phyloP scores from a whole-genome alignment of 2,888 invertebrate genomes.

The Pegoplata infirma region DNA sequence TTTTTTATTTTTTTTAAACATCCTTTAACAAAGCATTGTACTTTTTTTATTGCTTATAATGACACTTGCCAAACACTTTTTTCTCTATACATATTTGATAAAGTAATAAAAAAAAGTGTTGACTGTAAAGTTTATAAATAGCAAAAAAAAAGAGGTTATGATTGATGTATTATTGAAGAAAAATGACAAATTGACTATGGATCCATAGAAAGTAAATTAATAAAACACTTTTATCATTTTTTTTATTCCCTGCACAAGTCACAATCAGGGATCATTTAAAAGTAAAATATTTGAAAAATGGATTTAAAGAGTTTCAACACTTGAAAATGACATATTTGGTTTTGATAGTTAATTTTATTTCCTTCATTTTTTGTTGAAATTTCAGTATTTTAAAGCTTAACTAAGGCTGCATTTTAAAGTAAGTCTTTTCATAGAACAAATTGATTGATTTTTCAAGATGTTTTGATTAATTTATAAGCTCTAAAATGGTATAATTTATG shows the following conservation, averaged over 20 bases:
- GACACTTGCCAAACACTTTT: background rate
- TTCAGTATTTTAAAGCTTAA: too few relatives aligned
- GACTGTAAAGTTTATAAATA: background rate
- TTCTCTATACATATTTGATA: background rate
- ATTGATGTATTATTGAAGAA: conserved; percentile 40
- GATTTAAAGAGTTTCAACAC: background rate
- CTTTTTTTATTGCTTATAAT: too few relatives aligned
- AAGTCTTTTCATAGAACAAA: too few relatives aligned
- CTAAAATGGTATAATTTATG: too few relatives aligned
- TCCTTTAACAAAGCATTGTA: too few relatives aligned
- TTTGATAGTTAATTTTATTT: background rate
- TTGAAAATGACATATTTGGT: background rate
- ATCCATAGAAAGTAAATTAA: conserved; percentile 35
- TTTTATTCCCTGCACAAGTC: background rate
- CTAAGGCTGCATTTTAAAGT: too few relatives aligned
- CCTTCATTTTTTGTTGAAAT: too few relatives aligned
- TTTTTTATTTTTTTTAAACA: too few relatives aligned
- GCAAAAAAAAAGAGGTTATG: conserved; percentile 12
- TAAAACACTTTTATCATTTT: conserved; percentile 4
- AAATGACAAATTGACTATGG: conserved; percentile 56
- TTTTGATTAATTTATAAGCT: too few relatives aligned
- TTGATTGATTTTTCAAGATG: too few relatives aligned
- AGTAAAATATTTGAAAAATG: conserved; percentile 4
- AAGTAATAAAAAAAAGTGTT: background rate
- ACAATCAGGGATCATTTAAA: conserved; percentile 13